Evolutionary conservation across 1,140 invertebrate genomes (phyloP).

Genomic region (Drosophila leontia): DNA sequence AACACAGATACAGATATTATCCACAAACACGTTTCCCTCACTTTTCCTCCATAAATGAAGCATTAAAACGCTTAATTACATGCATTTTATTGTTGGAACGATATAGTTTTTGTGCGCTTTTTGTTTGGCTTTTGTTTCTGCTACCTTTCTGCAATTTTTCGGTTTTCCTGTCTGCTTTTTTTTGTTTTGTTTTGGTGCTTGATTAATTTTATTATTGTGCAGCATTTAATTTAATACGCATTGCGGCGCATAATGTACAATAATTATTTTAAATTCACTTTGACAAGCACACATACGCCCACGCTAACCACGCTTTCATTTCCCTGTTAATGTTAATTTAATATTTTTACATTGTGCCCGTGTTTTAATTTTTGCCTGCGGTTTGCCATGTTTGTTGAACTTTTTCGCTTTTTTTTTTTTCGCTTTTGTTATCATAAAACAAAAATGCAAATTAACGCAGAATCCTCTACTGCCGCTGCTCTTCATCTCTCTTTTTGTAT

Average conservation of each 20-base stretch:
- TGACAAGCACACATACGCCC: constrained; percentile 60
- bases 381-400: constrained; percentile 59
- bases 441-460: constrained; percentile 82
- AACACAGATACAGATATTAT: constrained; percentile 16
- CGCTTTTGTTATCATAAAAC: constrained; percentile 70
- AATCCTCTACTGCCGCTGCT: constrained; percentile 45
- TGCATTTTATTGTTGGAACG: constrained; percentile 27
- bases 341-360: constrained; percentile 80
- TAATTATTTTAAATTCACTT: constrained; percentile 84
- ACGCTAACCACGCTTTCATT: constrained; percentile 35
- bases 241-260: constrained; percentile 73
- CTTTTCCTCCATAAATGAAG: constrained; percentile 23
- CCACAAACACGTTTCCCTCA: not conserved
- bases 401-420: constrained; percentile 38
- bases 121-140: constrained; percentile 34
- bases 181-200: constrained; percentile 44
- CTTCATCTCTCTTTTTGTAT: constrained; percentile 66
- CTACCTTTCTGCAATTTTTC: constrained; percentile 27
- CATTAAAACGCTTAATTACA: constrained; percentile 55
- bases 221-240: constrained; percentile 83
- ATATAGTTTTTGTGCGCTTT: constrained; percentile 41
- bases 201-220: constrained; percentile 81
- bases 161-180: constrained; percentile 17
- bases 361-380: constrained; percentile 75
- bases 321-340: constrained; percentile 81